phyloP scores from a whole-genome alignment of 2,888 invertebrate species.

The Ectemnius cavifrons region DNA sequence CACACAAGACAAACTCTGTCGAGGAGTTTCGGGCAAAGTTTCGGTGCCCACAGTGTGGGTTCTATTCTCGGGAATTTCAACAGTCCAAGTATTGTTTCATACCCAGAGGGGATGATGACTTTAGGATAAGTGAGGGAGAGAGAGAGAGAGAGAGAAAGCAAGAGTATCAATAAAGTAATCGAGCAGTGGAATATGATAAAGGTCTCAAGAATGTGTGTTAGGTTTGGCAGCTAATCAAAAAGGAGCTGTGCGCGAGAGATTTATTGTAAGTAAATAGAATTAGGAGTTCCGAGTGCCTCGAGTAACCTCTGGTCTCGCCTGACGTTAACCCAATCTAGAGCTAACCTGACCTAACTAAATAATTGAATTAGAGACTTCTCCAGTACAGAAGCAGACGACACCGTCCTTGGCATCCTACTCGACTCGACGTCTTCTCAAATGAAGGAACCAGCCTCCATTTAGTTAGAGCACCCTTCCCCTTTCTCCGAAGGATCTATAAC shows the following conservation, averaged over 20 bases:
- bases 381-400: conserved; percentile 6
- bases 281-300: conserved; percentile 64
- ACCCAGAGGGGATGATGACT: too few species aligned
- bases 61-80: too few species aligned
- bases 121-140: too few species aligned
- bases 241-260: conserved; percentile 52
- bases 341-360: conserved; percentile 66
- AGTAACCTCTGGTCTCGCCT: conserved; percentile 61
- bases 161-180: too few species aligned
- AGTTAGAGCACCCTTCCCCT: conserved; percentile 12
- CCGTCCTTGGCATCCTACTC: conserved; percentile 26
- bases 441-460: conserved; percentile 5
- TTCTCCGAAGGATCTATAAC: conserved; percentile 8
- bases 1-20: too few species aligned
- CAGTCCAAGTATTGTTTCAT: too few species aligned
- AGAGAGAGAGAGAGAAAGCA: too few species aligned
- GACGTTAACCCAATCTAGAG: conserved; percentile 60
- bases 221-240: conserved; percentile 54
- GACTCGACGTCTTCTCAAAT: conserved; percentile 33
- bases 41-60: too few species aligned
- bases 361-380: conserved; percentile 65
- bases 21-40: too few species aligned
- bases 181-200: too few species aligned
- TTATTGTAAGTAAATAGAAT: conserved; percentile 70
- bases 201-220: too few species aligned